A percentile compares a stretch with the other conserved stretches of the same genome.
Conservation (phyloP, 2,888 invertebrate genomes). For the Antheraea yamamai region DNA sequence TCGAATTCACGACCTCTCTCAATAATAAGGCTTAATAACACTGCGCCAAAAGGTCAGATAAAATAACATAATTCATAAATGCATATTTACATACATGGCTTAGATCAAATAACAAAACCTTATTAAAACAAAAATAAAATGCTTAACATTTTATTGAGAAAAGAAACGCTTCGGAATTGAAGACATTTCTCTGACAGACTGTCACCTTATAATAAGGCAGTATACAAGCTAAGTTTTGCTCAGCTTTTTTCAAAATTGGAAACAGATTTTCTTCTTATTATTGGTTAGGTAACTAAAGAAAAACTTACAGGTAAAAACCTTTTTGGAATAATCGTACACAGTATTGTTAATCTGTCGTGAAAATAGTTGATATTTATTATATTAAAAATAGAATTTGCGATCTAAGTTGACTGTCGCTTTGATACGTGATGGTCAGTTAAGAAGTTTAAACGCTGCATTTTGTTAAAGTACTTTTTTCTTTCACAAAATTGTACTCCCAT, state of each 20-base stretch:
- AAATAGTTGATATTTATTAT: background rate
- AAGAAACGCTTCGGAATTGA: background rate
- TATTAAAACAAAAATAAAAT: background rate
- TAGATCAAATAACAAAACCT: background rate
- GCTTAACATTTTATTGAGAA: background rate
- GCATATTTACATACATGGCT: background rate
- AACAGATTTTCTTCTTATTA: background rate
- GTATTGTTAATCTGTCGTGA: background rate
- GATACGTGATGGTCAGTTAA: too few relatives aligned
- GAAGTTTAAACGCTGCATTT: too few relatives aligned
- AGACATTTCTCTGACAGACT: background rate
- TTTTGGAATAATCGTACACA: background rate
- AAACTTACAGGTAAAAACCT: background rate
- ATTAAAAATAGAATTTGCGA: background rate
- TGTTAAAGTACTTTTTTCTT: background rate
- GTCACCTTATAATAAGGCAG: slow-evolving; percentile 1
- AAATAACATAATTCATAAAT: background rate
- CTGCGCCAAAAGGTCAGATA: too few relatives aligned
- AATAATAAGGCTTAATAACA: background rate
- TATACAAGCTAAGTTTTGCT: background rate
- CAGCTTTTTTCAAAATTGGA: background rate
- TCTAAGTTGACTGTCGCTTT: background rate
- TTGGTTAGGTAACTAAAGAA: background rate
- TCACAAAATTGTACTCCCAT: background rate
- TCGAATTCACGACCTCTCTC: too few relatives aligned